Evolutionary conservation across 2,888 invertebrate species (phyloP).

Genomic region (Drosophila quasianomalipes): DNA sequence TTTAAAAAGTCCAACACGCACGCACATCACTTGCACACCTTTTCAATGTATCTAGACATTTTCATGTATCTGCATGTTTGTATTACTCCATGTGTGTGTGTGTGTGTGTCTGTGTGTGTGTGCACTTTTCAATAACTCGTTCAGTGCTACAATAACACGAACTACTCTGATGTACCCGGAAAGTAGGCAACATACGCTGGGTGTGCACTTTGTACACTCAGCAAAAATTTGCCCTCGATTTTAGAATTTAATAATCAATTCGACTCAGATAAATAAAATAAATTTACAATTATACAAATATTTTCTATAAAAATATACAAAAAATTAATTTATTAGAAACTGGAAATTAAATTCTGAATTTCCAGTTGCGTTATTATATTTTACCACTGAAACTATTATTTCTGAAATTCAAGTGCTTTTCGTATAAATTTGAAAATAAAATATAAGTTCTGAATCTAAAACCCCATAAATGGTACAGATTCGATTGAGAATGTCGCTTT

Average conservation of each 20-base stretch:
- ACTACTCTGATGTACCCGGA: conserved; percentile 27
- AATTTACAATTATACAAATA: neutral
- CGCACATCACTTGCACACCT: conserved; percentile 53
- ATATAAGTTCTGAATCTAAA: neutral
- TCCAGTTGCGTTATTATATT: neutral
- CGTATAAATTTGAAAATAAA: neutral
- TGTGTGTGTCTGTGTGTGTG: conserved; percentile 39
- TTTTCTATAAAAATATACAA: neutral
- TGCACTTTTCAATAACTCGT: conserved; percentile 75
- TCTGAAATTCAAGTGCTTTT: neutral
- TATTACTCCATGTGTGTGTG: conserved; percentile 18
- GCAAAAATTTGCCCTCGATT: neutral
- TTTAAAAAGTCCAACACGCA: conserved; percentile 42
- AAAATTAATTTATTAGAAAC: neutral
- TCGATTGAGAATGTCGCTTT: neutral
- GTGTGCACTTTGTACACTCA: conserved; percentile 24
- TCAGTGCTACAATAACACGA: conserved; percentile 73
- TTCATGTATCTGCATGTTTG: conserved; percentile 47
- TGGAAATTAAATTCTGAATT: neutral
- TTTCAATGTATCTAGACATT: conserved; percentile 69
- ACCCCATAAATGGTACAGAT: neutral
- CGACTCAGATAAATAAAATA: neutral
- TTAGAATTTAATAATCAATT: neutral
- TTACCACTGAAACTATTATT: neutral
- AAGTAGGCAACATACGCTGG: conserved; percentile 48